Conservation (phyloP, 2,113 vertebrate species). For the Bostrychus sinensis region DNA sequence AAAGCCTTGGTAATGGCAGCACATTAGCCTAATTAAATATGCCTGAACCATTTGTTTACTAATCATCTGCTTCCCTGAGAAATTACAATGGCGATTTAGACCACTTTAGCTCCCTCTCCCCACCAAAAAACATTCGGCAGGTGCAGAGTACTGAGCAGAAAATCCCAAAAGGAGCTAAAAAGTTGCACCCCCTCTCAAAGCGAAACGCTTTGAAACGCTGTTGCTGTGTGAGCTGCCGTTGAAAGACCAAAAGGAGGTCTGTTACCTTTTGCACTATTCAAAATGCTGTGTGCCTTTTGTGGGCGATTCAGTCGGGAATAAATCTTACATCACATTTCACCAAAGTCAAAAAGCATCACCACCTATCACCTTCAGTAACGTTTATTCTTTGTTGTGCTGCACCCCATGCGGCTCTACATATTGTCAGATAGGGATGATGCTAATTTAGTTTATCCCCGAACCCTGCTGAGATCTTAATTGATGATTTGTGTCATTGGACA, state of each 20-base stretch:
- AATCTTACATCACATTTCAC: background rate
- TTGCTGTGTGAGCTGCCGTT: slow-evolving; percentile 17
- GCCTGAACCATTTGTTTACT: slow-evolving; percentile 63
- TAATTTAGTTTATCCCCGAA: slow-evolving; percentile 78
- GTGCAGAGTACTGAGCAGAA: slow-evolving; percentile 46
- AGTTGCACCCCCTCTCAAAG: slow-evolving; percentile 32
- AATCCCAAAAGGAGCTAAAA: slow-evolving; percentile 50
- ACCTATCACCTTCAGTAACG: slow-evolving; percentile 52
- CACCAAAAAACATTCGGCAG: slow-evolving; percentile 45
- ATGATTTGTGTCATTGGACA: slow-evolving; percentile 86
- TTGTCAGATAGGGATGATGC: slow-evolving; percentile 72
- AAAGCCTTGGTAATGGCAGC: slow-evolving; percentile 7
- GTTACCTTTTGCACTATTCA: slow-evolving; percentile 32
- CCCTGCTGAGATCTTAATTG: slow-evolving; percentile 85
- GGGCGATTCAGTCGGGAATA: slow-evolving; percentile 14
- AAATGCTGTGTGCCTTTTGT: slow-evolving; percentile 30
- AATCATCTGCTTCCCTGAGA: slow-evolving; percentile 67
- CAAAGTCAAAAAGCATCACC: slow-evolving; percentile 19
- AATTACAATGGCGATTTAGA: slow-evolving; percentile 59
- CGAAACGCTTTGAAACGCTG: slow-evolving; percentile 40
- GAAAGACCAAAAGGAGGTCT: slow-evolving; percentile 23
- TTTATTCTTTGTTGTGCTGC: slow-evolving; percentile 66
- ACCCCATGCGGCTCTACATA: slow-evolving; percentile 59
- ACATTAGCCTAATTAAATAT: slow-evolving; percentile 65
- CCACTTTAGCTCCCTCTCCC: slow-evolving; percentile 46